Base-by-base conservation (phyloP, 2,797 vertebrate species). In the Sebastes cheni region DNA sequence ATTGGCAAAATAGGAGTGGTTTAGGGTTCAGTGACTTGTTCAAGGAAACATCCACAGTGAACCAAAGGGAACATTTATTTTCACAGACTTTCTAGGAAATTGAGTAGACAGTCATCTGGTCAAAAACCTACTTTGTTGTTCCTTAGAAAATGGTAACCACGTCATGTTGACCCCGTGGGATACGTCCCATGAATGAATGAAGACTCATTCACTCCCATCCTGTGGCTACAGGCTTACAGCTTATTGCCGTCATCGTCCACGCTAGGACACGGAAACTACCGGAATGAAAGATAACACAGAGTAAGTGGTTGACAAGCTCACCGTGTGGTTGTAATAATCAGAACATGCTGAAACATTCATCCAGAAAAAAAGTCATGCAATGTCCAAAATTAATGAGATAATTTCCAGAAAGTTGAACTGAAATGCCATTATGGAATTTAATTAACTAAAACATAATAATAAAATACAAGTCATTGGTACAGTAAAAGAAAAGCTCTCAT, bases 51-150 rank as follows among this genome's bases (percentile, higher is more conserved):
- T 64, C 61, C 58, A 11, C 59, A 67, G 7, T 29, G 23, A 18
- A 74, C 46, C 39, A 23, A 36, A 55, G n/a, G 54, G n/a, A 72
- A 27, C 18, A 5, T 67, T 46, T 61, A 27, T 56, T 78, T 70
- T 54, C 39, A 29, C 61, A 80, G 72, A 81, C 42, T 7, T 86
- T 82, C 73, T 69, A 85, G 84, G 86, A 85, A 83, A 75, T 46
- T 20, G 46, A 79, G 27, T 62, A 73, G 65, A 70, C 16, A 46
- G 42, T 46, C 18, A 25, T 82, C 85, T 61, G 29, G 74, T 88
- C 75, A 77, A 54, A 81, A 65, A 62, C 13, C 29, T 1, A 52
- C 65, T 68, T 64, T 50, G 55, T 42, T 74, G 58, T 34, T 79
- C 52, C 61, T 71, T 59, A 54, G 66, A 77, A 80, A 84, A 62